Evolutionary conservation across 2,797 vertebrate species (phyloP), one percentile per base, ranked within the genome.

Genomic region (Coregonus suidteri): DNA sequence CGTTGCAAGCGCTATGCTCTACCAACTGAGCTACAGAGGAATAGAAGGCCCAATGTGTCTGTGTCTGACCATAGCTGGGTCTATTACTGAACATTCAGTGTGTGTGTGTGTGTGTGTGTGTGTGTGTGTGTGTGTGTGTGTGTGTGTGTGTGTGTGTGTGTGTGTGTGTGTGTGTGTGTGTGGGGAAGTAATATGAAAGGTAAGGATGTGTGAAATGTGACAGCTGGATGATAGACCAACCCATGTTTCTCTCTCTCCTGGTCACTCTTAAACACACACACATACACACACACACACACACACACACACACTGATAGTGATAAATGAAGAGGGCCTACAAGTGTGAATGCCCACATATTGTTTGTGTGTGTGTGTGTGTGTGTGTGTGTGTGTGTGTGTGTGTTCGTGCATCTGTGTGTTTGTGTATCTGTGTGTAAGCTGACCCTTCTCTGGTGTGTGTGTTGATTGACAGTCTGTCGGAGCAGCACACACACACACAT

Each of bases 381-480:
- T 25, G 25, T 25, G 25, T 25, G 25, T 25, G 25, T 25, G 25
- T 25, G 25, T 25, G 25, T 25, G 16, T 64, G 65, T 74, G 51
- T 52, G 31, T 64, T 30, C 3, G 25, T 77, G 11, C 20, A 53
- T 37, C 20, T 20, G n/a, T 75, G 73, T 71, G 62, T 71, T 70
- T n/a, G 76, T 64, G 64, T 47, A 13, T 77, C 71, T 30, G 25
- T 77, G 52, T 14, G 37, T 30, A 69, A 37, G 31, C 20, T 66
- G 14, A 75, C 14, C 37, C 76, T 59, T 74, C 18, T 76, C 67
- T 51, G 11, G 86, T 75, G 51, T 75, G 37, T 77, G 64, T 80
- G 76, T 82, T 82, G 74, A 92, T 88, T 87, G 88, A 92, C 95
- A 99, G 97, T 84, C 89, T 90, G 91, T 94, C 92, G 0, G 87